Conservation (phyloP, 2,888 invertebrate species). For the Drosophila aldrichi region DNA sequence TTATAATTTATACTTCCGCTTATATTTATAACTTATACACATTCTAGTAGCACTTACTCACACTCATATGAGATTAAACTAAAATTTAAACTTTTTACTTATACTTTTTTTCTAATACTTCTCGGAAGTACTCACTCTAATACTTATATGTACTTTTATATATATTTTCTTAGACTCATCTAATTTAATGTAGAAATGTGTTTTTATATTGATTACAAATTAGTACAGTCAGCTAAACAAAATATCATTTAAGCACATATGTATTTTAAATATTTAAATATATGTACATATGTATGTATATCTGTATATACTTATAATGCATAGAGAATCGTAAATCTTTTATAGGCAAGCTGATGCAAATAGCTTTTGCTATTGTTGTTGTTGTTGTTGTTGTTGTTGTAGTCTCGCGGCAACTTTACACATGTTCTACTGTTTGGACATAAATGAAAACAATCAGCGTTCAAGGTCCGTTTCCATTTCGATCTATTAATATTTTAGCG, state of each 20-base stretch:
- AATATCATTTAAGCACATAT: not conserved
- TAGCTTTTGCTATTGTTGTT: not conserved
- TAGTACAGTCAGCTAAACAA: not conserved
- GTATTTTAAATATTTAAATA: not conserved
- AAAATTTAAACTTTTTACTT: too few species aligned
- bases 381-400: not conserved
- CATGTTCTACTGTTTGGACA: conserved; percentile 16
- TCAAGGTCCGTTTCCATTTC: conserved; percentile 34
- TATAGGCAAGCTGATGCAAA: conserved; percentile 9
- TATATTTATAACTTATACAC: too few species aligned
- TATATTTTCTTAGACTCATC: not conserved
- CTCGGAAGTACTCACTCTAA: too few species aligned
- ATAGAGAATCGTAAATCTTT: conserved; percentile 16
- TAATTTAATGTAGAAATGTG: not conserved
- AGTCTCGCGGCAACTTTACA: conserved; percentile 4
- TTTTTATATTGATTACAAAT: not conserved
- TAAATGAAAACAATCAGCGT: conserved; percentile 25
- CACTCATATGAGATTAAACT: too few species aligned
- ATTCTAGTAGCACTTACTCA: too few species aligned
- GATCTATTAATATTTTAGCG: conserved; percentile 26
- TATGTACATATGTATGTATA: not conserved
- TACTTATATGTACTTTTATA: not conserved
- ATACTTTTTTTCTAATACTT: not conserved
- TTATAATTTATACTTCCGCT: too few species aligned
- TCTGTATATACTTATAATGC: not conserved